phyloP scores from a whole-genome alignment of 2,113 vertebrate genomes.

The Cariama cristata region DNA sequence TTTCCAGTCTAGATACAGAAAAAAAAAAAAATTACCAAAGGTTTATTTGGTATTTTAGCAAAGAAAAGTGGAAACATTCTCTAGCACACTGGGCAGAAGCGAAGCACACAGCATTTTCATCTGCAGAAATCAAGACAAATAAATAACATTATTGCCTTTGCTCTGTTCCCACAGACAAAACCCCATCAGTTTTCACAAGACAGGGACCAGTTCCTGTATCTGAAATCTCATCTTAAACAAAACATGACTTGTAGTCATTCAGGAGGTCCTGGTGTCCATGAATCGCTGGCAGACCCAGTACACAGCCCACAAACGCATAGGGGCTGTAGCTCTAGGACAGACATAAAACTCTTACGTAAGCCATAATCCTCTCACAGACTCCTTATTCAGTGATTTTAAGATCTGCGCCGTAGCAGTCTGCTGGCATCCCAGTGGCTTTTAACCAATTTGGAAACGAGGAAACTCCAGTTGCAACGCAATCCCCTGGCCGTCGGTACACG shows the following conservation, averaged over 20 bases:
- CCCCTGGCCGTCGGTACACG: rapidly evolving
- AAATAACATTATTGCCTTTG: not conserved
- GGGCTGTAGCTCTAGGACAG: conserved; percentile 1
- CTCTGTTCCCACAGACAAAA: not conserved
- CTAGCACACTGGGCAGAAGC: not conserved
- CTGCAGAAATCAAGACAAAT: not conserved
- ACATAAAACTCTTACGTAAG: conserved; percentile 62
- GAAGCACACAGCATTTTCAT: not conserved
- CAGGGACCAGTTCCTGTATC: not conserved
- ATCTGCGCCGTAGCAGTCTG: not conserved
- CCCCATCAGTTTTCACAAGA: not conserved
- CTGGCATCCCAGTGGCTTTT: not conserved
- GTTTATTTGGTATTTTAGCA: not conserved
- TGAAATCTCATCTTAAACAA: not conserved
- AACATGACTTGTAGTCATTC: not conserved
- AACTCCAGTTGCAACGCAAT: rapidly evolving
- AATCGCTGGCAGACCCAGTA: not conserved
- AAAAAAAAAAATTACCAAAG: not conserved
- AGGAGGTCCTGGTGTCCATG: not conserved
- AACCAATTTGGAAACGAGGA: not conserved
- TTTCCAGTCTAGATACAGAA: not conserved
- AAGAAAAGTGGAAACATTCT: not conserved
- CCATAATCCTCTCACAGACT: conserved; percentile 56
- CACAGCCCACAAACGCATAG: not conserved
- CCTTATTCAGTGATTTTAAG: conserved; percentile 44